phyloP scores from a whole-genome alignment of 1,140 invertebrate genomes.

The Drosophila jambulina region DNA sequence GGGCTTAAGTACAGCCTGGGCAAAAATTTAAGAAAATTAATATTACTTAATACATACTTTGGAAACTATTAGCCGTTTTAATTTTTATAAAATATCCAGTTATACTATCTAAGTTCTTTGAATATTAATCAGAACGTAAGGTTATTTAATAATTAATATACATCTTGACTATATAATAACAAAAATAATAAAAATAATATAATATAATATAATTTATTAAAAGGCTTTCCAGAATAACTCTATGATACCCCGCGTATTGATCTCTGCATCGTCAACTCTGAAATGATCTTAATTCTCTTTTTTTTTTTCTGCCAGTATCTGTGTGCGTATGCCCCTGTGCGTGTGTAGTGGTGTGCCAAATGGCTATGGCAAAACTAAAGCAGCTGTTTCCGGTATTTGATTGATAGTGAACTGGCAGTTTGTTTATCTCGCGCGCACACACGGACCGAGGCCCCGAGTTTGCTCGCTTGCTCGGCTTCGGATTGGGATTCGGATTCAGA shows the following conservation, averaged over 20 bases:
- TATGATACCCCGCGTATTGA: not conserved
- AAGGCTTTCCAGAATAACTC: not conserved
- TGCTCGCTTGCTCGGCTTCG: conserved; percentile 28
- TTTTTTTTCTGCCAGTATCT: not conserved
- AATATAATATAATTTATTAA: not conserved
- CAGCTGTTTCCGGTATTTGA: conserved; percentile 85
- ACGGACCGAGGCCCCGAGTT: conserved; percentile 50
- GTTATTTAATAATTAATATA: not conserved
- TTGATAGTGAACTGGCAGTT: conserved; percentile 85
- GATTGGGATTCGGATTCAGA: conserved; percentile 28
- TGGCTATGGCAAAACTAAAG: conserved; percentile 84
- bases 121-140: not conserved
- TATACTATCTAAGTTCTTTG: not conserved
- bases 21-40: not conserved
- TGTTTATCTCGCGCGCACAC: conserved; percentile 83
- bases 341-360: conserved; percentile 74
- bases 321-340: conserved; percentile 16
- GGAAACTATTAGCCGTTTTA: not conserved
- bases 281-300: conserved; percentile 11
- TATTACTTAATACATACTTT: not conserved
- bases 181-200: too few species aligned
- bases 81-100: too few species aligned
- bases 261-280: conserved; percentile 2
- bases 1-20: not conserved
- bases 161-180: too few species aligned